These are phyloP conservation scores for Chaetops frenatus DNA, from an alignment of 2,113 vertebrate species.

Conservation along the genomic window DNA sequence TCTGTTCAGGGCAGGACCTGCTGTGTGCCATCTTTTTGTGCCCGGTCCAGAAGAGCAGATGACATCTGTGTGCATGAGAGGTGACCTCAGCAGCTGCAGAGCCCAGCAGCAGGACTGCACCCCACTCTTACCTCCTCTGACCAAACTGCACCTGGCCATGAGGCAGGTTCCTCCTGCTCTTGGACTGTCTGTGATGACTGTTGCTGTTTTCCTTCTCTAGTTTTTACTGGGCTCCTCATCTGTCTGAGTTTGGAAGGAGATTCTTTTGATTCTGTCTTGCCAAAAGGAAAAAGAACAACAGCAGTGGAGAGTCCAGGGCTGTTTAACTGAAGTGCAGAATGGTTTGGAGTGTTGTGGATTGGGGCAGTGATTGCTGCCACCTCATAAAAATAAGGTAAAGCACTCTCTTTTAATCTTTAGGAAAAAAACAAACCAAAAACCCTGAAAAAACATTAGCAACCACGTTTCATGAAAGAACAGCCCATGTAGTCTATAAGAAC, in stretches of 20 bases:
- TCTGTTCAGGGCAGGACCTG: neutral
- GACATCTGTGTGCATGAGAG: neutral
- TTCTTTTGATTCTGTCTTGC: neutral
- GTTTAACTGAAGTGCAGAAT: neutral
- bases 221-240: neutral
- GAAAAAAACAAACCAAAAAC: neutral
- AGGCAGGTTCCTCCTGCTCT: neutral
- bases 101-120: neutral
- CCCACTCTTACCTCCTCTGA: neutral
- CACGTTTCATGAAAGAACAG: neutral
- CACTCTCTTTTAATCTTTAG: neutral
- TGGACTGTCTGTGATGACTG: neutral
- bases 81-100: conserved; percentile 4
- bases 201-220: neutral
- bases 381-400: neutral
- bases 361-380: neutral
- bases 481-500: neutral
- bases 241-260: neutral
- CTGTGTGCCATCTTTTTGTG: neutral
- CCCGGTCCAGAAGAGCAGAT: neutral
- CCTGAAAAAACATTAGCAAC: neutral
- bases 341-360: neutral
- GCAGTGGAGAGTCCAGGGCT: neutral
- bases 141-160: neutral
- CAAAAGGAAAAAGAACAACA: neutral